Evolutionary conservation across 2,797 vertebrate species (phyloP), one percentile per base, ranked within the genome.

Genomic region (Sebastes reedi): DNA sequence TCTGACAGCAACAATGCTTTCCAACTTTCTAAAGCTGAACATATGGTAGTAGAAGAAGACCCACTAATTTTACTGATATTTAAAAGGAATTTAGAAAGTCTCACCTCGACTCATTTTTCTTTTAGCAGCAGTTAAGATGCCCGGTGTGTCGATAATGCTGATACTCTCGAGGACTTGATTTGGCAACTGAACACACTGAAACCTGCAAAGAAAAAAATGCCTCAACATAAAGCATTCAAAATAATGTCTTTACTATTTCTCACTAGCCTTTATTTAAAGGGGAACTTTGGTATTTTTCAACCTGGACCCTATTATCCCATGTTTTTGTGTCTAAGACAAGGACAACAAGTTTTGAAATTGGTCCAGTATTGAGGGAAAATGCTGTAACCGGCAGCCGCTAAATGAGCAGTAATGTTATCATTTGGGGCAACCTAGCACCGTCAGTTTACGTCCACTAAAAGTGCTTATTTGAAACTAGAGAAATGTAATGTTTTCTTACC

Each of bases 111-210:
- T 97, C 86, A 97, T 93, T 88, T 94, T 95, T 88, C 94, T 95
- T 77, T 96, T 97, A 32, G 96, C 95, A 4, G 96, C 96, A 0
- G 97, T 96, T 79, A 96, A 90, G 73, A 97, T 97, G 16, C 96
- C 96, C 0, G 96, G 96, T 1, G 97, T 97, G 91, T 97, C 97
- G 1, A 98, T 98, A 29, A 98, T 95, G 79, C 96, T 98, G 83
- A 98, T 96, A 62, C 95, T 97, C 80, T 98, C 96, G 58, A 98
- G 95, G 61, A 98, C 95, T 77, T 94, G 93, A 79, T 97, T 97
- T 74, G 96, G 96, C 70, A 96, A 89, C 86, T 97, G 96, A 52
- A 95, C 96, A 5, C 97, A 97, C 89, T 97, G 96, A 91, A 97
- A 97, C 91, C 97, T 98, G 81, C 20, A 52, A 52, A 71, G 22